Conservation (phyloP, 2,888 invertebrate genomes). For the Pyrgus malvae region DNA sequence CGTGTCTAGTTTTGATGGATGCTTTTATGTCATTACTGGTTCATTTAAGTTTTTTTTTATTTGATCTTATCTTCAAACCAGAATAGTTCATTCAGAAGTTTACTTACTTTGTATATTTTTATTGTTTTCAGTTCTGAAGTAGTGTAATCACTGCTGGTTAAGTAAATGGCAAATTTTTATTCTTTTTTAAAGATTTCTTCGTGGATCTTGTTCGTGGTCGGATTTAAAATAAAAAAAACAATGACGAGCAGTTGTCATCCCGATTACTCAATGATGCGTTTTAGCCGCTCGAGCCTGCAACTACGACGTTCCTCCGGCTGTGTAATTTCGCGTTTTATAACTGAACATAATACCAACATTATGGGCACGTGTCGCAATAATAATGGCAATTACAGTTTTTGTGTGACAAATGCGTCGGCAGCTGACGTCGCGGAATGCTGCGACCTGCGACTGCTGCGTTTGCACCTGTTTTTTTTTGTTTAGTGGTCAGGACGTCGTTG, state of each 20-base stretch:
- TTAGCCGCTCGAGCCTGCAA: background rate
- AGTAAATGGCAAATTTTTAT: too few species aligned
- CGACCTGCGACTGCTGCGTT: conserved; percentile 12
- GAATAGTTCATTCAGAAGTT: too few species aligned
- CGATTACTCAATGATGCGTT: conserved; percentile 17
- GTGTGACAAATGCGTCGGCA: conserved; percentile 41
- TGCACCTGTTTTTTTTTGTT: conserved; percentile 16
- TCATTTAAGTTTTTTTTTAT: background rate
- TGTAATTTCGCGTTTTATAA: conserved; percentile 38
- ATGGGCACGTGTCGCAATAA: conserved; percentile 39
- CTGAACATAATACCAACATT: conserved; percentile 46
- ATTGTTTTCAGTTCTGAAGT: too few species aligned
- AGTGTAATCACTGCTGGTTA: too few species aligned
- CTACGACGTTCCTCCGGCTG: conserved; percentile 8
- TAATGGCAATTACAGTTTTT: conserved; percentile 58
- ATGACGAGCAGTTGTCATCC: conserved; percentile 6
- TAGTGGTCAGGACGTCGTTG: background rate
- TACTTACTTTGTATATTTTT: too few species aligned
- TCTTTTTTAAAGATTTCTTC: too few species aligned
- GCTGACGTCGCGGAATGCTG: conserved; percentile 41
- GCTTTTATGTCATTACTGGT: background rate
- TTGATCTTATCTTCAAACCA: too few species aligned
- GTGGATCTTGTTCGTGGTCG: background rate
- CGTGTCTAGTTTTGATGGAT: background rate
- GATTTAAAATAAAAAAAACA: background rate